Conservation (phyloP, 64 coral and sea anemone genomes). For the Actinia tenebrosa region DNA sequence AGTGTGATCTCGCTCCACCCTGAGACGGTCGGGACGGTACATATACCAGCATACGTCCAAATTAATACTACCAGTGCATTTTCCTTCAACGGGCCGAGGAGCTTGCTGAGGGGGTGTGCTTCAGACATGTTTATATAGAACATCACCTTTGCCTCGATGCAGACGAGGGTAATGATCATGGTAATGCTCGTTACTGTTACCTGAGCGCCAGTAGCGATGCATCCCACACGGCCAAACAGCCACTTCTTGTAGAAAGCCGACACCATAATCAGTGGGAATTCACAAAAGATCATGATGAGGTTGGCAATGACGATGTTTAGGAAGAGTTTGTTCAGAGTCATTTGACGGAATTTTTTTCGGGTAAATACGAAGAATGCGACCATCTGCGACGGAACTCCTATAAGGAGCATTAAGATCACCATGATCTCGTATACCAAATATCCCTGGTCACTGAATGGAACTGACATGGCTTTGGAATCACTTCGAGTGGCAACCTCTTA, state of each 20-base stretch:
- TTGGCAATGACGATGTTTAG: constrained; percentile 38
- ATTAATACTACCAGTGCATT: neutral
- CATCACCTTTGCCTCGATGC: constrained; percentile 17
- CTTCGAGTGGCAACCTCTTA: no score
- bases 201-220: neutral
- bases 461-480: neutral
- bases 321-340: constrained; percentile 19
- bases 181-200: constrained; percentile 12
- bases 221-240: constrained; percentile 19
- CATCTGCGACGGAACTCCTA: constrained; percentile 18
- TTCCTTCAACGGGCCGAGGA: neutral
- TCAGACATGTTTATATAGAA: neutral
- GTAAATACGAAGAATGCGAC: constrained; percentile 12
- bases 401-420: neutral
- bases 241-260: constrained; percentile 2
- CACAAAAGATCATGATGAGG: constrained; percentile 3
- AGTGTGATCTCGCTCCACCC: constrained; percentile 30
- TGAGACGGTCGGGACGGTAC: constrained; percentile 13
- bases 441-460: neutral
- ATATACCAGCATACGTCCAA: constrained; percentile 18
- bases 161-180: constrained; percentile 34
- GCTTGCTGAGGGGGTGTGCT: neutral
- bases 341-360: constrained; percentile 15
- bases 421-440: constrained; percentile 15
- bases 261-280: constrained; percentile 33